A percentile compares a stretch with the other conserved stretches of the same genome.
Evolutionary conservation across 2,113 vertebrate genomes (phyloP).

Genomic region (Podilymbus podiceps): DNA sequence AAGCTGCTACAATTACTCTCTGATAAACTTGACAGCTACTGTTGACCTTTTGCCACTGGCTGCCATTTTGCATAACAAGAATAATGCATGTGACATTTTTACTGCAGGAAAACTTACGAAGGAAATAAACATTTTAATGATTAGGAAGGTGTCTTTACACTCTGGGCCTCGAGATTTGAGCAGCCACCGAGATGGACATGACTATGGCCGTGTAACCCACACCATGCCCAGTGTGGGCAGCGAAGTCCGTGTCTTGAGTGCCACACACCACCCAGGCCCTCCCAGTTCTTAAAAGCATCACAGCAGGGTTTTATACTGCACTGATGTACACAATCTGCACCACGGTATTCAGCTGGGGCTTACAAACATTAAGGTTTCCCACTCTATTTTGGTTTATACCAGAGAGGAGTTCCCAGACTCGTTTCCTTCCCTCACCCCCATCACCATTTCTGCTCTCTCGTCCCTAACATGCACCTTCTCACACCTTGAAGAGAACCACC

Average conservation of each 20-base stretch:
- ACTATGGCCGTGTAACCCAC: not conserved
- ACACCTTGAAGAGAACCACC: not conserved
- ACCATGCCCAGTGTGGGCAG: not conserved
- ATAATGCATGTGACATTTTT: conserved; percentile 28
- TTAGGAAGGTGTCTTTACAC: not conserved
- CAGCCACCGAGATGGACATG: rapidly evolving
- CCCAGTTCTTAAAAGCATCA: rapidly evolving
- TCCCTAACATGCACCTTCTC: rapidly evolving
- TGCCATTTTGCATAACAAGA: not conserved
- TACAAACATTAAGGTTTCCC: not conserved
- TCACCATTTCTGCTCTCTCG: not conserved
- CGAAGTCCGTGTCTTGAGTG: not conserved
- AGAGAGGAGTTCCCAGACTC: not conserved
- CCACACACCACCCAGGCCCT: not conserved
- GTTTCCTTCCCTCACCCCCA: not conserved
- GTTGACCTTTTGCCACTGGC: conserved; percentile 17
- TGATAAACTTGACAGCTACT: conserved; percentile 12
- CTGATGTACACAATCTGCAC: not conserved
- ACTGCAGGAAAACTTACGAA: not conserved
- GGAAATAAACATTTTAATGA: not conserved
- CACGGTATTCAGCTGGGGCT: not conserved
- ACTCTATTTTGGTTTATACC: not conserved
- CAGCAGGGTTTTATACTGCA: not conserved
- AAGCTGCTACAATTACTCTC: not conserved
- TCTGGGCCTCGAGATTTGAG: not conserved